Conservation (phyloP, 2,113 vertebrate species). For the Telmatochromis sp. region DNA sequence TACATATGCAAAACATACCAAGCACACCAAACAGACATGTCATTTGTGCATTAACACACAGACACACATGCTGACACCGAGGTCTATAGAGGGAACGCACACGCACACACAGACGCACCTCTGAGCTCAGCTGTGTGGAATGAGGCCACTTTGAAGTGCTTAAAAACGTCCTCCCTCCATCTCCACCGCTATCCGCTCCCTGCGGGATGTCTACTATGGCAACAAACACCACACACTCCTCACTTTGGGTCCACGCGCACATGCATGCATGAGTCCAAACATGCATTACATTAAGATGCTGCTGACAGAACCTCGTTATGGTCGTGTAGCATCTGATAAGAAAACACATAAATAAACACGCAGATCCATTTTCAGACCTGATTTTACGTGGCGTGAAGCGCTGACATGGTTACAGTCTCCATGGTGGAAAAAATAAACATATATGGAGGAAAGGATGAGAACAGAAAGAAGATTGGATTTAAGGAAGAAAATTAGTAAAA, state of each 20-base stretch:
- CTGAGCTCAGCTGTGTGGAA: conserved; percentile 62
- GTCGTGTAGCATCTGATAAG: neutral
- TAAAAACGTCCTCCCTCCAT: conserved; percentile 42
- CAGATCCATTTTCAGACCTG: neutral
- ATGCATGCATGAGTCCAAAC: neutral
- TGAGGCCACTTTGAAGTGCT: conserved; percentile 64
- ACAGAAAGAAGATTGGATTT: neutral
- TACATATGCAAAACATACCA: neutral
- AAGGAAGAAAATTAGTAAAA: neutral
- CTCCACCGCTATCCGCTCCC: conserved; percentile 32
- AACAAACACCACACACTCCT: neutral
- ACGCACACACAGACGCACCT: neutral
- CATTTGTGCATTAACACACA: neutral
- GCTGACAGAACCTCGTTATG: neutral
- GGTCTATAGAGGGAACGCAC: neutral
- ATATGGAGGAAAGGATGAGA: neutral
- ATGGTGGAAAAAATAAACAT: neutral
- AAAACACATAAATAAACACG: neutral
- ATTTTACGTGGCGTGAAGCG: neutral
- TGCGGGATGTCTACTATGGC: conserved; percentile 41
- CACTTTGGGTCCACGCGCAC: neutral
- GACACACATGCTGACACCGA: neutral
- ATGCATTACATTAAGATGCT: neutral
- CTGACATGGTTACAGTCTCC: neutral
- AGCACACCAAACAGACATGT: neutral